Evolutionary conservation across 2,113 vertebrate species (phyloP), one percentile per base, ranked within the genome.

Genomic region (Zeus faber): DNA sequence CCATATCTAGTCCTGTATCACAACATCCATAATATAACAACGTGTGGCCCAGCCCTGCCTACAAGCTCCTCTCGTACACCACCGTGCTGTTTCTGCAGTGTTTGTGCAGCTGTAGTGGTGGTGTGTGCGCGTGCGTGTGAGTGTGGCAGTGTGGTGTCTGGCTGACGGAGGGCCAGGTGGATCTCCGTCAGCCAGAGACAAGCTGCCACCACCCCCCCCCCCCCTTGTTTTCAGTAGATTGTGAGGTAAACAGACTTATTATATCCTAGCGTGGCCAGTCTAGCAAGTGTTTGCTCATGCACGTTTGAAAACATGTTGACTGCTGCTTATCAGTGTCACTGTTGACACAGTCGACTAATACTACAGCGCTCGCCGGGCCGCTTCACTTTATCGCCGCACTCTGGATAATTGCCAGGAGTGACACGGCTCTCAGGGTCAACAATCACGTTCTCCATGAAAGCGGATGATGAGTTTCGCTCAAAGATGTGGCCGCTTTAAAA

Each of bases 101-200:
- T 87, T 89, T 87, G 80, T 77, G 74, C 82, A 86, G 84, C 82
- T 89, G 85, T 70, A 40, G n/a, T n/a, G n/a, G n/a, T n/a, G n/a
- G n/a, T n/a, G n/a, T n/a, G n/a, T 39, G n/a, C 62, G 18, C 62
- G 29, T 62, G 17, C 76, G 40, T 62, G 16, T 14, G 43, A 49
- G 62, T 50, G 67, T 56, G 35, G 70, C 65, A 63, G 75, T n/a
- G n/a, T n/a, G n/a, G n/a, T n/a, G n/a, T n/a, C n/a, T n/a, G n/a
- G n/a, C n/a, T n/a, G n/a, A n/a, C n/a, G n/a, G n/a, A n/a, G n/a
- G n/a, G n/a, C 24, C 47, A 49, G 47, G 47, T 49, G 47, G 4
- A 27, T 13, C 1, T 2, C 47, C 24, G 16, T 9, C n/a, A 4
- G 46, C 46, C 46, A 2, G 24, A 61, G 48, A 46, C 63, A 56